These are phyloP conservation scores for Galagoides demidoff DNA, from an alignment of 2,797 vertebrate genomes.

Conservation along the genomic window DNA sequence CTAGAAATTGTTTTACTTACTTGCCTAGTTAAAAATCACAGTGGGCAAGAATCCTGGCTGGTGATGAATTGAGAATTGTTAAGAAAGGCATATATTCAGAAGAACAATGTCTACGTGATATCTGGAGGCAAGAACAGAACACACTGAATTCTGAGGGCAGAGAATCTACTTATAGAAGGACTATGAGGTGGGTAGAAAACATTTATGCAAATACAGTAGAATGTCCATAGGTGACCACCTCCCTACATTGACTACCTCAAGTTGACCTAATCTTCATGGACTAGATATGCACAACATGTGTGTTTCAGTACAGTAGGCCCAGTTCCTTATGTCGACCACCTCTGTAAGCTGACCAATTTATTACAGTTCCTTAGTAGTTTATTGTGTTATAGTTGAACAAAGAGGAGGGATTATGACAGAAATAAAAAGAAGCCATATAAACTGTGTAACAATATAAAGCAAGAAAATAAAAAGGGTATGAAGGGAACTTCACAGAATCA, in stretches of 20 bases:
- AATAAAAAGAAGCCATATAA: background rate
- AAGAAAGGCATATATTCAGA: background rate
- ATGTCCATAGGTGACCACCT: no score
- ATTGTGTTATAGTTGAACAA: background rate
- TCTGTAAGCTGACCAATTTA: no score
- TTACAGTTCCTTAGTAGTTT: no score
- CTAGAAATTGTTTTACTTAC: constrained; percentile 67
- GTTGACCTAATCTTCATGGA: no score
- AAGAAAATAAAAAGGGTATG: background rate
- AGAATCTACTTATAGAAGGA: background rate
- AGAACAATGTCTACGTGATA: background rate
- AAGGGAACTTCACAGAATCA: background rate
- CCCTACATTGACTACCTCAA: no score
- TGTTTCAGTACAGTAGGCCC: no score
- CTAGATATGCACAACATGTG: no score
- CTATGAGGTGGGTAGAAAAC: background rate
- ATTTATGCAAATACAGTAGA: background rate
- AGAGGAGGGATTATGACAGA: background rate
- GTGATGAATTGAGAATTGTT: background rate
- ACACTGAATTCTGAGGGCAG: background rate
- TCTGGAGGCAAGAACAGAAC: background rate
- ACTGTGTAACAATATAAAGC: background rate
- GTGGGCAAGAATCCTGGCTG: background rate
- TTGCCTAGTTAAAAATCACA: background rate
- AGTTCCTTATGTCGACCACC: no score